Base-by-base conservation (phyloP, 2,797 vertebrate genomes). In the Tenualosa ilisha region DNA sequence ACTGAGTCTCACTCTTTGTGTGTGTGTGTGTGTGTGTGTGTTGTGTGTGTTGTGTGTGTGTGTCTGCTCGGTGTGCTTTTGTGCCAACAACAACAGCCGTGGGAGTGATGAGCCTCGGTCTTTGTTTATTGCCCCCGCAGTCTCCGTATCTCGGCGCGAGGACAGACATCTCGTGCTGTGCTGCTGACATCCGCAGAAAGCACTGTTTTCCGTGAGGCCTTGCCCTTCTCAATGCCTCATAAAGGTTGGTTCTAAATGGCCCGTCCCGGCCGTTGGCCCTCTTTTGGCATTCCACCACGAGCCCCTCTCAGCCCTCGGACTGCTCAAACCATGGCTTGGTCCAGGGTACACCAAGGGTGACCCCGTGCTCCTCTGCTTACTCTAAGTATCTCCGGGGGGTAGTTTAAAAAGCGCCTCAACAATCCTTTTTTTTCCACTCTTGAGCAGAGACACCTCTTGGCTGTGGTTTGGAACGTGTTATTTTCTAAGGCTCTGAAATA, bases 401-500 rank as follows among this genome's bases (percentile, higher is more conserved):
- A 85, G 81, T 88, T 90, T 37, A 72, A 75, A 68, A 40, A 43
- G 31, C 17, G 13, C 11, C 68, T 75, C 31, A 20, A 75, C 31
- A 43, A 75, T 75, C 12, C 37, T 75, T 15, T 37, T 15, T 75
- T 31, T 75, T 72, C 72, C 85, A 4, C 72, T 50, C 83, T 86
- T 82, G 86, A 87, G 87, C 85, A 83, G 85, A 88, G 88, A 82
- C 87, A 86, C 88, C 68, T 43, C 68, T 87, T 88, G 82, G 61
- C 85, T 54, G 84, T 75, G 84, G 86, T 89, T 86, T 88, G 85
- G 84, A 89, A 88, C 85, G 86, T 85, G 87, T 88, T 88, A 82
- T 88, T 88, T 88, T 75, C 86, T 89, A 88, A 85, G 82, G 85
- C 85, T 65, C 89, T 86, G 87, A 89, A 89, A 88, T 86, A 86